Evolutionary conservation across 2,797 vertebrate genomes (phyloP).

Genomic region (Momotus momota): DNA sequence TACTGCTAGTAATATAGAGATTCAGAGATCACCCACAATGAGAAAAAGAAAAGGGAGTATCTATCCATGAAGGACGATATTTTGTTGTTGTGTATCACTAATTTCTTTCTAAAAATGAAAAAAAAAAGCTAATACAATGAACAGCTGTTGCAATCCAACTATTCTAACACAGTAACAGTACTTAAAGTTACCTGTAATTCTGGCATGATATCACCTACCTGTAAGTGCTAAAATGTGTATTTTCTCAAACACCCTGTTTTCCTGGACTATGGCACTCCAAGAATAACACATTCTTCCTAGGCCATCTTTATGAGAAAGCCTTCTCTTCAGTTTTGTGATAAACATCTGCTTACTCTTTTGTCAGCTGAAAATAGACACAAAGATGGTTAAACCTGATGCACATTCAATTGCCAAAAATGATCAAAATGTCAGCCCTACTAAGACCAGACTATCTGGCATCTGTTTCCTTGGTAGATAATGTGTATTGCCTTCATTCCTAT

Average conservation of each 20-base stretch:
- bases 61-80: not conserved
- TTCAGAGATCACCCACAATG: rapidly evolving
- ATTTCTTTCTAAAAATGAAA: not conserved
- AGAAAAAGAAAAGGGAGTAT: not conserved
- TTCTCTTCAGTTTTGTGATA: not conserved
- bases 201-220: not conserved
- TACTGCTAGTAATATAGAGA: not conserved
- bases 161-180: not conserved
- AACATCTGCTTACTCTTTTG: not conserved
- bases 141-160: not conserved
- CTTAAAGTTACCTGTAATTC: not conserved
- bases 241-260: not conserved
- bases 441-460: not conserved
- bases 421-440: not conserved
- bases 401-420: not conserved
- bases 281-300: not conserved
- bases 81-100: not conserved
- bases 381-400: not conserved
- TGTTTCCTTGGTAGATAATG: not conserved
- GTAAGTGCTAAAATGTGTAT: not conserved
- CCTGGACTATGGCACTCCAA: not conserved
- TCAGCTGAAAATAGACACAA: constrained; percentile 12
- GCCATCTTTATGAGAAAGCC: not conserved
- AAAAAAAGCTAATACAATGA: not conserved
- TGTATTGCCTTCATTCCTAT: not conserved